A percentile compares a stretch with the other conserved stretches of the same genome.
Evolutionary conservation across 1,140 invertebrate genomes (phyloP).

Genomic region (Holcopasites calliopsidis): DNA sequence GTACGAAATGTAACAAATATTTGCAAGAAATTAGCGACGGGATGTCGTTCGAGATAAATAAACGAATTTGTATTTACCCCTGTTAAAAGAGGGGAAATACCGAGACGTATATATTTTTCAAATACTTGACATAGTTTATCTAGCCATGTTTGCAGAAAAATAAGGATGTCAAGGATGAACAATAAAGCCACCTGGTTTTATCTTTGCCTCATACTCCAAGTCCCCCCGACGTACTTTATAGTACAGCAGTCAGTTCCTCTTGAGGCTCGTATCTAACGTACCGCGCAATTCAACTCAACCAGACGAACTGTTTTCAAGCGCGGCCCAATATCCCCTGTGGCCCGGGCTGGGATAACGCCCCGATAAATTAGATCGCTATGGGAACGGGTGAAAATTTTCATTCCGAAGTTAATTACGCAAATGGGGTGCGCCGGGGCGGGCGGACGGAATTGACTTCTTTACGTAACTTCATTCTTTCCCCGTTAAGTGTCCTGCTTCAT

Average conservation of each 20-base stretch:
- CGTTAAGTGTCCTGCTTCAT: not conserved
- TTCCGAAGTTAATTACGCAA: conserved; percentile 30
- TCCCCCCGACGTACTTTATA: conserved; percentile 35
- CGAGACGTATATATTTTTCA: not conserved
- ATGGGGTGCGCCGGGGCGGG: not conserved
- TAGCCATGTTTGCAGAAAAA: no score
- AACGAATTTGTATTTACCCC: not conserved
- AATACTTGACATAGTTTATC: not conserved
- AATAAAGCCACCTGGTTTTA: conserved; percentile 18
- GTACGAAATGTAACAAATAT: not conserved
- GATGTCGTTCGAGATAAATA: not conserved
- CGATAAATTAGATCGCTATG: conserved; percentile 47
- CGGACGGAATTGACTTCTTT: not conserved
- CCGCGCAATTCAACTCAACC: conserved; percentile 51
- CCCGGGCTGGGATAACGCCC: conserved; percentile 39
- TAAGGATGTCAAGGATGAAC: conserved; percentile 26
- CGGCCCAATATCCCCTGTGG: conserved; percentile 22
- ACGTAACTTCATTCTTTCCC: not conserved
- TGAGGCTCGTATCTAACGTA: conserved; percentile 39
- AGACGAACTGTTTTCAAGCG: conserved; percentile 46
- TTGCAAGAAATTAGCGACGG: not conserved
- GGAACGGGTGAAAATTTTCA: conserved; percentile 22
- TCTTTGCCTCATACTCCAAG: not conserved
- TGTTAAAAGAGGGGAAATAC: no score
- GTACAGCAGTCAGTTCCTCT: conserved; percentile 16